Evolutionary conservation across 2,797 vertebrate species (phyloP).

Genomic region (Peromyscus melanophrys): DNA sequence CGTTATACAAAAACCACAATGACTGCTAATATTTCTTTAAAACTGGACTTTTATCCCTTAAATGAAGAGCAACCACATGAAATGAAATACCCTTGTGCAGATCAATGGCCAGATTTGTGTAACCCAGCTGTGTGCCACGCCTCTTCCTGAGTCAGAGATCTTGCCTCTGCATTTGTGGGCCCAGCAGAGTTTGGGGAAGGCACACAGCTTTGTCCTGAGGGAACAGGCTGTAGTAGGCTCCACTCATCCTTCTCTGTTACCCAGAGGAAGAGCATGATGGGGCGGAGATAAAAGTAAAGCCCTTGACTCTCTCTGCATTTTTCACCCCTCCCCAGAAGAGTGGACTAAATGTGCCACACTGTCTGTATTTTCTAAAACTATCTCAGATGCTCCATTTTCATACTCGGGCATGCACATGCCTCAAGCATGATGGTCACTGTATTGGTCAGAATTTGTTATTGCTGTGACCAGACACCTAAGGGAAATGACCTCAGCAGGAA

Average conservation of each 20-base stretch:
- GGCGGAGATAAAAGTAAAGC: constrained; percentile 2
- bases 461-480: not conserved
- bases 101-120: not conserved
- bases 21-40: constrained; percentile 67
- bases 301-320: not conserved
- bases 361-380: not conserved
- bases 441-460: not conserved
- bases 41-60: constrained; percentile 49
- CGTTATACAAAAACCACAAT: constrained; percentile 62
- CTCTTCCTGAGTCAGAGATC: not conserved
- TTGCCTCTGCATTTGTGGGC: constrained; percentile 44
- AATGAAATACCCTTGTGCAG: not conserved
- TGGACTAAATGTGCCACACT: not conserved
- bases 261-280: not conserved
- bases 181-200: not conserved
- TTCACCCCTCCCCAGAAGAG: not conserved
- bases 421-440: not conserved
- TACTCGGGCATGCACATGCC: too few relatives aligned
- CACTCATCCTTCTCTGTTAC: not conserved
- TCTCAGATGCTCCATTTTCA: not conserved
- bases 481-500: not conserved
- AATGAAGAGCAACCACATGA: constrained; percentile 59
- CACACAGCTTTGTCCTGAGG: not conserved
- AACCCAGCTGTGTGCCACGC: not conserved
- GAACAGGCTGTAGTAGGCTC: not conserved